These are phyloP conservation scores for Sturnus vulgaris DNA, from an alignment of 2,113 vertebrate species.

Conservation along the genomic window DNA sequence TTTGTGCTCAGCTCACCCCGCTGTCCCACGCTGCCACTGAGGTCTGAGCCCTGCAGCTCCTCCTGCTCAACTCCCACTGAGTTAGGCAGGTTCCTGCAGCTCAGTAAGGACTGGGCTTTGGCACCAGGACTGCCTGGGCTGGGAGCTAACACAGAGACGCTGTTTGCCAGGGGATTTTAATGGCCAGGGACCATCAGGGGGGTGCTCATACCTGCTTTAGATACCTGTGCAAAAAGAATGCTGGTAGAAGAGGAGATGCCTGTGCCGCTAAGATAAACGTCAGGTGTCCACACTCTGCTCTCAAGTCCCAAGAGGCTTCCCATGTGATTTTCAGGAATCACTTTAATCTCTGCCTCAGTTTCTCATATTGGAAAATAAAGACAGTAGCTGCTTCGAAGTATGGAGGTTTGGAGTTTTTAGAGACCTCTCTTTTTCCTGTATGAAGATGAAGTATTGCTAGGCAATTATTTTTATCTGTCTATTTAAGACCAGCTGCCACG, in stretches of 20 bases:
- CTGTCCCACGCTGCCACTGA: neutral
- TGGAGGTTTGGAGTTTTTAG: neutral
- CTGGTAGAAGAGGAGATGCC: neutral
- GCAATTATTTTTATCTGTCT: neutral
- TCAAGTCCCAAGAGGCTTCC: neutral
- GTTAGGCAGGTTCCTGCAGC: neutral
- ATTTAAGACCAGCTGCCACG: neutral
- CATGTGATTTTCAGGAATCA: neutral
- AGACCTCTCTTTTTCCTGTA: neutral
- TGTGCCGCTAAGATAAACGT: neutral
- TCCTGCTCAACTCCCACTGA: neutral
- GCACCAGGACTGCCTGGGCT: rapidly evolving
- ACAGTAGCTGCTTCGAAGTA: neutral
- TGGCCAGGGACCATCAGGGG: neutral
- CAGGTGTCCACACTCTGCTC: neutral
- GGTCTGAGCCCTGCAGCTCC: neutral
- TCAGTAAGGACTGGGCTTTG: neutral
- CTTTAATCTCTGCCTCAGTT: neutral
- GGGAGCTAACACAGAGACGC: neutral
- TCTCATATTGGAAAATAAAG: neutral
- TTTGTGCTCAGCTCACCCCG: neutral
- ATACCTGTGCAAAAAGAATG: neutral
- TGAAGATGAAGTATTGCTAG: neutral
- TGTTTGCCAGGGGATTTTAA: neutral
- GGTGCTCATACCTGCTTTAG: neutral